Conservation (phyloP, 2,888 invertebrate species). For the Dicyrtoma fusca region DNA sequence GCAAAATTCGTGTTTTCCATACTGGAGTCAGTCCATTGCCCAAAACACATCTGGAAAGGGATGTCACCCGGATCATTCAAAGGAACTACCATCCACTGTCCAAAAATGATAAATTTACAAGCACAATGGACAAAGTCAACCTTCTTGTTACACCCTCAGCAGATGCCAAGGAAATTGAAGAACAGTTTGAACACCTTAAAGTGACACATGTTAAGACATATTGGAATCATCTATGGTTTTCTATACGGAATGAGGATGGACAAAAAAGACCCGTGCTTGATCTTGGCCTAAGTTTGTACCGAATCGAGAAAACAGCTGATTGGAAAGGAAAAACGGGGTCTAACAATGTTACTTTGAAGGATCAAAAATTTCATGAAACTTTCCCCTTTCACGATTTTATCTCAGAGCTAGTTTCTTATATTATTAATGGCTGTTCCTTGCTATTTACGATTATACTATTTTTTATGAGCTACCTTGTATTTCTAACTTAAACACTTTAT, state of each 20-base stretch:
- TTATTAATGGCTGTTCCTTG: constrained; percentile 40
- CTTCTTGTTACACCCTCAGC: constrained; percentile 47
- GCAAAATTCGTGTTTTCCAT: constrained; percentile 55
- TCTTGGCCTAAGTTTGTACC: constrained; percentile 45
- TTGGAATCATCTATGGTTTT: constrained; percentile 50
- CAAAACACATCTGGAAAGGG: constrained; percentile 50
- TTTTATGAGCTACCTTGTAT: constrained; percentile 52
- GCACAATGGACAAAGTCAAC: constrained; percentile 39
- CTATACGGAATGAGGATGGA: constrained; percentile 41
- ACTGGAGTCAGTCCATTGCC: constrained; percentile 51
- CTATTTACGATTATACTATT: constrained; percentile 47
- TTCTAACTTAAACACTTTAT: constrained; percentile 48
- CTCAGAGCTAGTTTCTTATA: constrained; percentile 42
- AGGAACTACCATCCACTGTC: constrained; percentile 7
- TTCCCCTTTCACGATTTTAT: constrained; percentile 50
- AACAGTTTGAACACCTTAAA: constrained; percentile 43
- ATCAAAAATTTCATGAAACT: constrained; percentile 40
- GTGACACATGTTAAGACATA: constrained; percentile 52
- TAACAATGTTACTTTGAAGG: constrained; percentile 22
- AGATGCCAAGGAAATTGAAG: constrained; percentile 46
- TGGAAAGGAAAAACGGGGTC: constrained; percentile 13
- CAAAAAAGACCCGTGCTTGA: constrained; percentile 24
- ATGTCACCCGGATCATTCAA: constrained; percentile 45
- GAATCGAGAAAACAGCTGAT: constrained; percentile 38
- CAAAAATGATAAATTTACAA: constrained; percentile 15